Base-by-base conservation (phyloP, 2,113 vertebrate species). In the Labrus mixtus region DNA sequence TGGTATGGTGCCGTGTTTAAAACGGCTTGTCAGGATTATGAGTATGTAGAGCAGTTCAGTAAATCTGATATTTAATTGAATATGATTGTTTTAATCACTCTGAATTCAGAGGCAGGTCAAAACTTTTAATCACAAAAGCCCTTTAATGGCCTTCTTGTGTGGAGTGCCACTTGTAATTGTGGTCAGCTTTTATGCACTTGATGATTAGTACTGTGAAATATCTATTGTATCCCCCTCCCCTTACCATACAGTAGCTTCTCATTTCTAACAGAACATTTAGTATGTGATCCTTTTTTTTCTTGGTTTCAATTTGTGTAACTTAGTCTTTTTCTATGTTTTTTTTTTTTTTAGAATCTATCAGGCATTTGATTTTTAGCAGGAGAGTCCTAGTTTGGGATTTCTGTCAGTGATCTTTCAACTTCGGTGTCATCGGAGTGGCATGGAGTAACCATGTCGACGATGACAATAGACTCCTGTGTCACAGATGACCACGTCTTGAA, bases 401-500 rank as follows among this genome's bases (percentile, higher is more conserved):
- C 53, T 22, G 45, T 13, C n/a, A 15, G 23, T 48, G 39, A 63
- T 58, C 50, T 62, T 48, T 59, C 61, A 43, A 58, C 64, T 33
- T 73, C 55, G 0, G 17, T 64, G 64, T 56, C 68, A 69, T 11
- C 10, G 29, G 25, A 36, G 58, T n/a, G n/a, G 61, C 45, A 5
- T 17, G 20, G 20, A 64, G 41, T 25, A 54, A 55, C 29, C 65
- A 36, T 29, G 60, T 36, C 55, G 16, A 23, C 61, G 20, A 65
- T 55, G 76, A 94, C 94, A 94, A 95, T 95, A 94, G 83, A 87
- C 83, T 93, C 88, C 93, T 88, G 93, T 95, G 95, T 96, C 91
- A 95, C 94, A 95, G 93, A 90, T 94, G 93, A 95, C 94, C 95
- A 92, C 93, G 94, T 93, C 94, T 93, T 92, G 93, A 95, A 94